Conservation (phyloP, 2,888 invertebrate species). For the Isotomurus palustris region DNA sequence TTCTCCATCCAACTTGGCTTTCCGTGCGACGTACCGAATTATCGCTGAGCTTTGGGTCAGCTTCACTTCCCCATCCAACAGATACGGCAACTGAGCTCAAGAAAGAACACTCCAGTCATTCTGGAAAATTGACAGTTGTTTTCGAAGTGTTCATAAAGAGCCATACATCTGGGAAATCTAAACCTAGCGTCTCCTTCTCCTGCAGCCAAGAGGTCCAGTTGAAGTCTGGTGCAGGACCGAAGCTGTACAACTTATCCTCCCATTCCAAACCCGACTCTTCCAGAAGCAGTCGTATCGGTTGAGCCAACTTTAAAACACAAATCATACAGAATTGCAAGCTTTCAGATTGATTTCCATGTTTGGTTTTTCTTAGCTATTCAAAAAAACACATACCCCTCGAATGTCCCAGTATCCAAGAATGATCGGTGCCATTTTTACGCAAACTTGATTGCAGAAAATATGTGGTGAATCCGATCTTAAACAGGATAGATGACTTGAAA, state of each 20-base stretch:
- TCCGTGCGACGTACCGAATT: conserved; percentile 51
- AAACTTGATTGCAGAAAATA: too few species aligned
- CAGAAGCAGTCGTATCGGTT: conserved; percentile 51
- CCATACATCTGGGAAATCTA: conserved; percentile 51
- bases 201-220: conserved; percentile 50
- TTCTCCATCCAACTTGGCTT: conserved; percentile 51
- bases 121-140: too few species aligned
- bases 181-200: conserved; percentile 48
- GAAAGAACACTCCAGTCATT: too few species aligned
- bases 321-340: not conserved
- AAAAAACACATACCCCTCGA: conserved; percentile 45
- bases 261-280: conserved; percentile 52
- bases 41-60: conserved; percentile 53
- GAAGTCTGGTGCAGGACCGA: conserved; percentile 51
- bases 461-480: too few species aligned
- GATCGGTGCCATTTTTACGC: conserved; percentile 31
- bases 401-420: conserved; percentile 48
- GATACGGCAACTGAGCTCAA: conserved; percentile 53
- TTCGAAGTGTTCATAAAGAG: too few species aligned
- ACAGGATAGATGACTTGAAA: too few species aligned
- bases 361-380: not conserved
- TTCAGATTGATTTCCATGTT: not conserved
- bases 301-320: conserved; percentile 49
- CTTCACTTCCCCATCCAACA: conserved; percentile 52
- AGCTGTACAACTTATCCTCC: conserved; percentile 51